These are phyloP conservation scores for Temnothorax longispinosus DNA, from an alignment of 1,140 invertebrate genomes.

Conservation along the genomic window DNA sequence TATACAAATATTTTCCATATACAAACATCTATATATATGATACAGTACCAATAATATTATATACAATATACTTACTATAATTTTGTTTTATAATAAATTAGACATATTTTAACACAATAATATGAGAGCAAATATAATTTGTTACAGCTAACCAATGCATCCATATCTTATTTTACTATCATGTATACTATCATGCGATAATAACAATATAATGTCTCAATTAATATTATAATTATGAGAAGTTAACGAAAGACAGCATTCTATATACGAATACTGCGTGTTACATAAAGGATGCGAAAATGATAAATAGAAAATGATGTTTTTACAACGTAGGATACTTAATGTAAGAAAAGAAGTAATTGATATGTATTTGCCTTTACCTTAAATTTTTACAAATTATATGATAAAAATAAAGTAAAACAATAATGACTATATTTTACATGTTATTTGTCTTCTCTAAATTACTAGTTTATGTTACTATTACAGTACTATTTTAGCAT, in stretches of 20 bases:
- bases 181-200: neutral
- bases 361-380: no score
- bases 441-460: no score
- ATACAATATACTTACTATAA: neutral
- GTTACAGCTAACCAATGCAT: neutral
- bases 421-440: no score
- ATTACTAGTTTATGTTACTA: no score
- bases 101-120: neutral
- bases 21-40: neutral
- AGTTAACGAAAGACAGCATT: neutral
- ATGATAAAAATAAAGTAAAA: no score
- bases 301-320: neutral
- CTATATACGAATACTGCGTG: neutral
- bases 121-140: neutral
- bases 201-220: neutral
- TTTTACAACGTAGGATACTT: no score
- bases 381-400: no score
- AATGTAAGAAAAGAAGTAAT: no score
- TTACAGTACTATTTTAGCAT: no score
- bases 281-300: neutral
- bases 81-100: neutral
- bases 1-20: neutral
- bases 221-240: neutral
- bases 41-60: no score
- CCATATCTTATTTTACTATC: conserved; percentile 9